Percentiles rank a stretch among this genome's conserved stretches.
These are phyloP conservation scores for Urocitellus parryii DNA, from an alignment of 2,113 vertebrate species.

Conservation along the genomic window DNA sequence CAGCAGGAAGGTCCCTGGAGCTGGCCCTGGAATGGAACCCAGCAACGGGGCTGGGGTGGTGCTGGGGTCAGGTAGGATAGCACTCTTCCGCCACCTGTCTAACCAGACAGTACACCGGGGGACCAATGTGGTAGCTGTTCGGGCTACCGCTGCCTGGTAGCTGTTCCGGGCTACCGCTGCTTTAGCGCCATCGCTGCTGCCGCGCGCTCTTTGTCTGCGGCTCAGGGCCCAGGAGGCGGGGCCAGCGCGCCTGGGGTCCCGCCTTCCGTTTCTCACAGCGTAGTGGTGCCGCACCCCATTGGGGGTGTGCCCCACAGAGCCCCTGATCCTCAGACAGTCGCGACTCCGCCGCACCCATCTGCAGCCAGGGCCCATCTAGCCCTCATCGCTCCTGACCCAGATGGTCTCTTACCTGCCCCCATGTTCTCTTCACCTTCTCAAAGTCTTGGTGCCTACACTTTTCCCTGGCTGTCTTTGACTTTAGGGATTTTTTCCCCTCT, in stretches of 20 bases:
- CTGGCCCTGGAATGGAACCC: too few species aligned
- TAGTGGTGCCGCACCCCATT: too few species aligned
- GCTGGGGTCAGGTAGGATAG: fast-evolving
- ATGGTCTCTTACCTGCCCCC: too few species aligned
- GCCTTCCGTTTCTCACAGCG: not conserved
- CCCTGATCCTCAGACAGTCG: not conserved
- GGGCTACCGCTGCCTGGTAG: too few species aligned
- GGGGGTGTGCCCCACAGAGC: too few species aligned
- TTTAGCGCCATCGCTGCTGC: fast-evolving
- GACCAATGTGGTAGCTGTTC: too few species aligned
- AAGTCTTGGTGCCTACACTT: not conserved
- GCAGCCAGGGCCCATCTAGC: not conserved
- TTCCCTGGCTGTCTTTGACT: not conserved
- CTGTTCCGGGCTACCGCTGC: too few species aligned
- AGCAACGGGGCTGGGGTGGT: too few species aligned
- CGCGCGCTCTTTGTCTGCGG: conserved; percentile 72
- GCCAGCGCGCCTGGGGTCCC: not conserved
- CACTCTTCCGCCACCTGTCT: too few species aligned
- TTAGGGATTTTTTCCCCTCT: not conserved
- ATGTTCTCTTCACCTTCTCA: not conserved
- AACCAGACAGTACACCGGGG: too few species aligned
- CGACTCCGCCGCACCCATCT: not conserved
- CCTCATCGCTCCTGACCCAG: too few species aligned
- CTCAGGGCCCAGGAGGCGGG: not conserved
- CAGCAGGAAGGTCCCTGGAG: not conserved